Base-by-base conservation (phyloP, 64 coral and sea anemone species). In the Exaiptasia diaphana region DNA sequence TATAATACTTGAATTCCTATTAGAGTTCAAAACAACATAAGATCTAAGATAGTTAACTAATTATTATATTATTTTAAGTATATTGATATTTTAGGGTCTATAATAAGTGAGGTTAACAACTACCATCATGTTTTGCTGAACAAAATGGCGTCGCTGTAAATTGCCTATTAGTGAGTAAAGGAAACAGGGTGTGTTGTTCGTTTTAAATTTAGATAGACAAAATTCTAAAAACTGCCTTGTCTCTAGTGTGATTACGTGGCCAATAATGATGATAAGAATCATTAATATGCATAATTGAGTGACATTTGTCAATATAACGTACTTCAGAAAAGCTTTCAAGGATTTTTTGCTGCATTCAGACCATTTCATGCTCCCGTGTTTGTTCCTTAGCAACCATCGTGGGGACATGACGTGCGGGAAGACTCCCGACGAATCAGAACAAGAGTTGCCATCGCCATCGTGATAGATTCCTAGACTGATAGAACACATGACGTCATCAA, bases 371-470 rank as follows among this genome's bases (percentile, higher is more conserved):
- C 67, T 82, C 2, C 93, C 93, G 18, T 85, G 83, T 4, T 71
- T 82, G 53, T 91, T 87, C 25, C 70, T 71, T 17, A 67, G 44
- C 63, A 91, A 3, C 88, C 88, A 91, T 35, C 70, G 83, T 6
- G 87, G 57, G 30, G 93, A 86, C 93, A 97, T 97, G 14, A 97
- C 13, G 41, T 97, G 83, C 24, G 93, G 93, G 38, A 87, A 70
- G 54, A 72, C 77, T 30, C 72, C 82, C 31, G 93, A 74, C 39
- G 42, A 82, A 58, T 91, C 88, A 36, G 28, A 71, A 43, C 93
- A 97, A 20, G 70, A 50, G 55, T 97, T 97, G 0, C 88, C 93
- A 43, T 97, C 88, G 1, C 93, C 93, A 83, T 97, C 93, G 41
- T 97, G 93, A 35, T 77, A 71, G 53, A 91, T 53, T 48, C 93